These are phyloP conservation scores for Marmota flaviventris DNA, from an alignment of 2,113 vertebrate species.

Conservation along the genomic window DNA sequence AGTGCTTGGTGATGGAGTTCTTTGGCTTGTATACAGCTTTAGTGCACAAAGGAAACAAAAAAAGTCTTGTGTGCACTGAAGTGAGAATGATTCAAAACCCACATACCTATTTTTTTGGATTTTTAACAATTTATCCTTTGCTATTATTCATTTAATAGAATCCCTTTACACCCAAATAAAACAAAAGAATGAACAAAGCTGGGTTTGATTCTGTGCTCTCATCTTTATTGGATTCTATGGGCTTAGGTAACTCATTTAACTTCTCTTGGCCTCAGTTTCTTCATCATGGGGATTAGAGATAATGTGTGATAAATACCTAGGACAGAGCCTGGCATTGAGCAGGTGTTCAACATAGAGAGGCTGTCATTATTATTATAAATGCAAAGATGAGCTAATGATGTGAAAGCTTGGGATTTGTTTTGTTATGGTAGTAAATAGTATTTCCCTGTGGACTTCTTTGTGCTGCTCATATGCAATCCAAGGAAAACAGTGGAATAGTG, in stretches of 20 bases:
- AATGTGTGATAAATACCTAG: constrained; percentile 42
- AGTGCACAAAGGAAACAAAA: constrained; percentile 45
- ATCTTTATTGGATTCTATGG: background rate
- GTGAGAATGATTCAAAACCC: constrained; percentile 41
- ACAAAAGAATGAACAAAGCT: background rate
- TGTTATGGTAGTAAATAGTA: constrained; percentile 70
- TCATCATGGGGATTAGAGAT: constrained; percentile 24
- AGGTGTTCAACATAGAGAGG: constrained; percentile 51
- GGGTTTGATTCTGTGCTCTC: background rate
- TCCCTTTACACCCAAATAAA: constrained; percentile 54
- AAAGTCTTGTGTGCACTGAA: constrained; percentile 43
- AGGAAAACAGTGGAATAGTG: constrained; percentile 72
- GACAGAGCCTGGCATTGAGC: background rate
- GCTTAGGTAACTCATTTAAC: background rate
- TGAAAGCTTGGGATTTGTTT: constrained; percentile 66
- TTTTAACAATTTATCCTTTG: constrained; percentile 35
- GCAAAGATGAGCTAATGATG: background rate
- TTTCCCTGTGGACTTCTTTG: constrained; percentile 68
- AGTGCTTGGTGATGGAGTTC: background rate
- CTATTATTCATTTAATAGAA: constrained; percentile 44
- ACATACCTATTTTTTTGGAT: constrained; percentile 12
- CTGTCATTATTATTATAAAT: constrained; percentile 48
- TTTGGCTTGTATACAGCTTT: constrained; percentile 49
- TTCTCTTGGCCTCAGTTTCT: constrained; percentile 49
- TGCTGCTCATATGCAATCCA: constrained; percentile 58